These are phyloP conservation scores for Heliconius melpomene DNA, from an alignment of 1,140 invertebrate species.

Conservation along the genomic window DNA sequence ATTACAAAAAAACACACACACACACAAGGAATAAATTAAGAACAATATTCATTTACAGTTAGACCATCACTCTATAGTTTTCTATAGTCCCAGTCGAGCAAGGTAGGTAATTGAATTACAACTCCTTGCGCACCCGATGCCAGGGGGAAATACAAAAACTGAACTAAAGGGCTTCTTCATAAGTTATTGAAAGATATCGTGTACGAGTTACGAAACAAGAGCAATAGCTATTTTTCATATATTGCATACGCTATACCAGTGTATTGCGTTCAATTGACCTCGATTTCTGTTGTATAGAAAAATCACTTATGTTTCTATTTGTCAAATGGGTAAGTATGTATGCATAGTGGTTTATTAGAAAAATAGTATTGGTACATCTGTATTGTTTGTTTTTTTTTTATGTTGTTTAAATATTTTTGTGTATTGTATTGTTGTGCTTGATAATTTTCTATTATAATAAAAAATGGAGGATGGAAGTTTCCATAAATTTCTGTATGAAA, in stretches of 20 bases:
- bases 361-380: neutral
- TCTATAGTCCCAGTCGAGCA: constrained; percentile 40
- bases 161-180: constrained; percentile 59
- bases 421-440: too few relatives aligned
- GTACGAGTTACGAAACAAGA: constrained; percentile 23
- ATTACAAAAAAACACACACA: too few relatives aligned
- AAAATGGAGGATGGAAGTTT: too few relatives aligned
- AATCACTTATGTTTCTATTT: neutral
- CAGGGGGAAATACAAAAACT: constrained; percentile 50
- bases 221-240: constrained; percentile 6
- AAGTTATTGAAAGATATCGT: constrained; percentile 46
- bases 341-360: neutral
- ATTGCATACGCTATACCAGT: neutral
- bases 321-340: neutral
- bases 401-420: neutral
- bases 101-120: constrained; percentile 65
- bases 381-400: neutral
- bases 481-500: too few relatives aligned
- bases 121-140: constrained; percentile 47
- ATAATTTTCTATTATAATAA: too few relatives aligned
- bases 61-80: constrained; percentile 19
- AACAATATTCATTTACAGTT: neutral
- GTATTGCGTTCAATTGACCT: constrained; percentile 2
- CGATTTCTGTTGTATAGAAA: constrained; percentile 2
- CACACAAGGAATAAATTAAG: too few relatives aligned